Conservation (phyloP, 2,797 vertebrate species). For the Chaenodraco wilsoni region DNA sequence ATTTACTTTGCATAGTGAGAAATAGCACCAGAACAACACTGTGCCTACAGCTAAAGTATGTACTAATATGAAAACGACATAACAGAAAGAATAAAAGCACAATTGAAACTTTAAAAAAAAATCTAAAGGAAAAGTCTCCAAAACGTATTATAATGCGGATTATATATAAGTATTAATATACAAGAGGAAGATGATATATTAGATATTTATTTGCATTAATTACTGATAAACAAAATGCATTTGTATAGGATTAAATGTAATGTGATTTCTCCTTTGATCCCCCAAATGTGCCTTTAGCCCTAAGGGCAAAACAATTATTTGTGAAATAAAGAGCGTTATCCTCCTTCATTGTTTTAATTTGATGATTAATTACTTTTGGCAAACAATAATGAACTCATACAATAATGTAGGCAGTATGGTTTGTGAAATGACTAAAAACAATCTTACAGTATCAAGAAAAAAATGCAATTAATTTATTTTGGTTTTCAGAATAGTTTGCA, state of each 20-base stretch:
- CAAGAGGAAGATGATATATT: conserved; percentile 17
- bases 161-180: neutral
- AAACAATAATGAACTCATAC: conserved; percentile 40
- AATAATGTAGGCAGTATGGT: conserved; percentile 34
- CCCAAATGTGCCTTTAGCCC: conserved; percentile 61
- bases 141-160: neutral
- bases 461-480: conserved; percentile 7
- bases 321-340: conserved; percentile 57
- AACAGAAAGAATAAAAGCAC: neutral
- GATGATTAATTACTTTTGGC: conserved; percentile 66
- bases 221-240: conserved; percentile 46
- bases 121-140: neutral
- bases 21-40: conserved; percentile 25
- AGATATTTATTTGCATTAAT: conserved; percentile 37
- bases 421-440: conserved; percentile 28
- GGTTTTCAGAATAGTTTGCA: neutral
- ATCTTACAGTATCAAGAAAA: conserved; percentile 8
- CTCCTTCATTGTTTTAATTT: conserved; percentile 65
- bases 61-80: conserved; percentile 2
- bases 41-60: conserved; percentile 12
- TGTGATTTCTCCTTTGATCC: conserved; percentile 53
- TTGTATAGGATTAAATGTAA: conserved; percentile 57
- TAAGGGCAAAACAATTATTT: conserved; percentile 66
- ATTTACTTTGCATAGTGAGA: conserved; percentile 50
- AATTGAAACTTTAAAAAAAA: neutral